Conservation (phyloP, 1,140 invertebrate species). For the Drosophila rufa region DNA sequence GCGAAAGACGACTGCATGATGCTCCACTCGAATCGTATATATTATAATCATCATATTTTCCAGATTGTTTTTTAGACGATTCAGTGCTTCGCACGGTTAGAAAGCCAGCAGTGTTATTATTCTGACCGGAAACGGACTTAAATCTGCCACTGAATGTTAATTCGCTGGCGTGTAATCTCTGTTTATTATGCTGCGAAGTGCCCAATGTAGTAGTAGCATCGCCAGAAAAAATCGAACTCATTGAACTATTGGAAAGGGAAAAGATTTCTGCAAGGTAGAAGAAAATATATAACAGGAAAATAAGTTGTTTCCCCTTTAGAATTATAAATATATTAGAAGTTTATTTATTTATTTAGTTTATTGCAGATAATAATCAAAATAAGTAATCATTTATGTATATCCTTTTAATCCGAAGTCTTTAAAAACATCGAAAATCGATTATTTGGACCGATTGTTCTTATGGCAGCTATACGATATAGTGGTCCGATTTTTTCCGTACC, state of each 20-base stretch:
- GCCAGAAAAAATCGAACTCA: constrained; percentile 76
- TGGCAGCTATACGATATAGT: no score
- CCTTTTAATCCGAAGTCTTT: no score
- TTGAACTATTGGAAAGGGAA: constrained; percentile 80
- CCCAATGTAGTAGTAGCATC: constrained; percentile 44
- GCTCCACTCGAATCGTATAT: constrained; percentile 62
- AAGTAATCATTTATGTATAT: no score
- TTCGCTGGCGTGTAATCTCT: constrained; percentile 43
- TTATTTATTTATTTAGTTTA: no score
- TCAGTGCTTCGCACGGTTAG: constrained; percentile 29
- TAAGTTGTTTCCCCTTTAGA: neutral
- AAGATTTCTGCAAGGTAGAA: constrained; percentile 59
- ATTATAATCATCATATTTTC: constrained; percentile 37
- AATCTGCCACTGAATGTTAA: constrained; percentile 81
- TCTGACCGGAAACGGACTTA: constrained; percentile 39
- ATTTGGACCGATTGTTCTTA: no score
- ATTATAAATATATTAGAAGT: no score
- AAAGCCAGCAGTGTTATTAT: constrained; percentile 8
- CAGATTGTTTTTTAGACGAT: constrained; percentile 4
- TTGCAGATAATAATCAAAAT: no score
- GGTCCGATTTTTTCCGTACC: no score
- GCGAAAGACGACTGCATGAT: constrained; percentile 63
- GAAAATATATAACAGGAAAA: neutral
- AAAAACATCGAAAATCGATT: no score
- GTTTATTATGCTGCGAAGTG: constrained; percentile 39